phyloP scores from a whole-genome alignment of 2,113 vertebrate species.

The Leiothrix lutea region DNA sequence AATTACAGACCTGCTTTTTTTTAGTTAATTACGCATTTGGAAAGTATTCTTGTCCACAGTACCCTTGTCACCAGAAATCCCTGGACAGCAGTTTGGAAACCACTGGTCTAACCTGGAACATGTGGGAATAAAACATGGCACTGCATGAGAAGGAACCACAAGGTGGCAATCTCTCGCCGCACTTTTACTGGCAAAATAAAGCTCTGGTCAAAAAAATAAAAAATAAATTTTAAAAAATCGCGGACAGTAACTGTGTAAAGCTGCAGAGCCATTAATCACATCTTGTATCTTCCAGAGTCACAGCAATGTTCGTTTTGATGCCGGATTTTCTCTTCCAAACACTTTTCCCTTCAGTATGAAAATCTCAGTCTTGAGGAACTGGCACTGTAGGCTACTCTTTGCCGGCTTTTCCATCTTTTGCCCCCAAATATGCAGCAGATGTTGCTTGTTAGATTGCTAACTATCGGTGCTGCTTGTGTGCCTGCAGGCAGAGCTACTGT shows the following conservation, averaged over 20 bases:
- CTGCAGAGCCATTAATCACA: background rate
- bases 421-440: background rate
- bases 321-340: background rate
- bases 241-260: background rate
- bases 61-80: background rate
- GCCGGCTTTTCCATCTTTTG: background rate
- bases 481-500: background rate
- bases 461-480: background rate
- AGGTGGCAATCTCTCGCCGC: constrained; percentile 52
- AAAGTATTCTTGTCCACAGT: background rate
- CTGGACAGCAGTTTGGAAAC: background rate
- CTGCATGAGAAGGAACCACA: constrained; percentile 22
- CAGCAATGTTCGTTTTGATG: rapidly evolving
- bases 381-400: background rate
- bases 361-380: background rate
- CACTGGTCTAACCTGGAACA: background rate
- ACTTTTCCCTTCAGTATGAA: background rate
- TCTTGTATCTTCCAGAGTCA: background rate
- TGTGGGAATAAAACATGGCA: background rate
- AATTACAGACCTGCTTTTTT: background rate
- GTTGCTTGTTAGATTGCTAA: background rate
- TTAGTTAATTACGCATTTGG: background rate
- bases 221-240: background rate
- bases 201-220: background rate
- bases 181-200: background rate